A percentile compares a stretch with the other conserved stretches of the same genome.
These are phyloP conservation scores for Megalurothrips usitatus DNA, from an alignment of 2,888 invertebrate species.

Conservation along the genomic window DNA sequence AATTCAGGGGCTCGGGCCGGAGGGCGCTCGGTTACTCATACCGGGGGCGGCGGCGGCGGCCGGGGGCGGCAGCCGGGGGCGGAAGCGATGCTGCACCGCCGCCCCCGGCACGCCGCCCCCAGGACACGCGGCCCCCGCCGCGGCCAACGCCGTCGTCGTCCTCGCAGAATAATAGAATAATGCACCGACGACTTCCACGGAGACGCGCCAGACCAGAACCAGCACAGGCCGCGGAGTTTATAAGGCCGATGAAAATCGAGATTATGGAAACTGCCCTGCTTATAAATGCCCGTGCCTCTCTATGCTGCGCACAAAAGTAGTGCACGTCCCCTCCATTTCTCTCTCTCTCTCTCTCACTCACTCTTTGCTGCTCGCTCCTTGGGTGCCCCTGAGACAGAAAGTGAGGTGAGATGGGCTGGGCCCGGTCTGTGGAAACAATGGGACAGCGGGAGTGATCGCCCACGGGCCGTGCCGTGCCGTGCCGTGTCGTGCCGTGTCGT, in stretches of 20 bases:
- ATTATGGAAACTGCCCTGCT: background rate
- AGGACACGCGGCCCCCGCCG: background rate
- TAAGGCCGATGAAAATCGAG: conserved; percentile 1
- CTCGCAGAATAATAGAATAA: background rate
- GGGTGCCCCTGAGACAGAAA: background rate
- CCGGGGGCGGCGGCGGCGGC: no score
- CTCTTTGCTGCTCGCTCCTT: no score
- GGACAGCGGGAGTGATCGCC: conserved; percentile 6
- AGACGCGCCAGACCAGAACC: background rate
- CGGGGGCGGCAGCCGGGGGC: no score
- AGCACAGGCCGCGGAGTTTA: background rate
- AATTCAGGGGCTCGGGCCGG: no score
- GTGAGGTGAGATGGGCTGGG: background rate
- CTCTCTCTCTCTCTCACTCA: no score
- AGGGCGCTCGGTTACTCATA: no score
- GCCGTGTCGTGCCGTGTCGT: no score
- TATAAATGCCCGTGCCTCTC: background rate
- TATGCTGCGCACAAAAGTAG: background rate
- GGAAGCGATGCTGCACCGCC: background rate
- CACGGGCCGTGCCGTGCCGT: conserved; percentile 2
- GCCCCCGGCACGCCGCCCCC: background rate
- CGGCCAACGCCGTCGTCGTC: background rate
- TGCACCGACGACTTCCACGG: background rate
- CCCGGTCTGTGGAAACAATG: background rate
- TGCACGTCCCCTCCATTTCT: no score